Percentiles rank a stretch among this genome's conserved stretches.
Evolutionary conservation across 1,140 invertebrate species (phyloP).

Genomic region (Pseudomyrmex flavicornis): DNA sequence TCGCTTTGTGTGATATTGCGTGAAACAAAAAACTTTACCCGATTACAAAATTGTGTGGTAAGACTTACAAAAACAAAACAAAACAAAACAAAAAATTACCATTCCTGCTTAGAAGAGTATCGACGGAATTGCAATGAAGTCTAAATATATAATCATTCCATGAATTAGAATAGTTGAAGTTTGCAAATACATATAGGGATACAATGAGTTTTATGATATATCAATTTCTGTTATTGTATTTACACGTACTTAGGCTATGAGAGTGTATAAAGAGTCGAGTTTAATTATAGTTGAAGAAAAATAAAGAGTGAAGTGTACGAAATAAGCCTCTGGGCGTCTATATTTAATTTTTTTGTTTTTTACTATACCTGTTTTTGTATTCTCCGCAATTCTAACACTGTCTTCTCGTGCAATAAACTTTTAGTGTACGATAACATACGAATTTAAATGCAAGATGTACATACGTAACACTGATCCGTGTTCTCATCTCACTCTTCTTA

Average conservation of each 20-base stretch:
- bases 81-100: not conserved
- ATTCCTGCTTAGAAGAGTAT: constrained; percentile 17
- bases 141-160: constrained; percentile 65
- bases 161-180: constrained; percentile 46
- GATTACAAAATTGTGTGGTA: not conserved
- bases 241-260: constrained; percentile 71
- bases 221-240: constrained; percentile 71
- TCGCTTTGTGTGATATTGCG: constrained; percentile 9
- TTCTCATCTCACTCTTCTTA: too few species aligned
- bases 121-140: constrained; percentile 33
- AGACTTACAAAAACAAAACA: not conserved
- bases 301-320: constrained; percentile 59
- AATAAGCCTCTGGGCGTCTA: not conserved
- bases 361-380: not conserved
- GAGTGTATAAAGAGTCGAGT: constrained; percentile 68
- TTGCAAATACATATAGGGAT: constrained; percentile 46
- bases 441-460: not conserved
- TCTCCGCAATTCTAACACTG: not conserved
- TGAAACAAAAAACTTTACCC: constrained; percentile 8
- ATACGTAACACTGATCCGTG: not conserved
- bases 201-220: constrained; percentile 60
- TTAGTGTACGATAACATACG: too few species aligned
- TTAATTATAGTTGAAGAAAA: constrained; percentile 58
- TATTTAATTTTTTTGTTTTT: not conserved
- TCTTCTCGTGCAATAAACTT: not conserved